phyloP scores from a whole-genome alignment of 2,888 invertebrate genomes.

The Halictus quadricinctus region DNA sequence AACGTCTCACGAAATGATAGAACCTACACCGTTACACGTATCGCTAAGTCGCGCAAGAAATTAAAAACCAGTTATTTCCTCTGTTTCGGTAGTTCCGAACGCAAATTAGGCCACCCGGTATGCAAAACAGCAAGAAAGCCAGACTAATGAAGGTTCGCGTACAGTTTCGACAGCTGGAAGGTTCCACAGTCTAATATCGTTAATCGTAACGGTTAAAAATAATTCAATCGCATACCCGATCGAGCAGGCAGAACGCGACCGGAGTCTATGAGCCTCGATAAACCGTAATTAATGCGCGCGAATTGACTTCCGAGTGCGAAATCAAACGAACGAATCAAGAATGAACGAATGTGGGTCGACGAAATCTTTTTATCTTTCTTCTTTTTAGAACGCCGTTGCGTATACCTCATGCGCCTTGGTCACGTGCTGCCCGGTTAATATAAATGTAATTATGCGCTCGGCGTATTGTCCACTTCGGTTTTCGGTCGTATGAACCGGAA shows the following conservation, averaged over 20 bases:
- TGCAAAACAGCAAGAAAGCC: conserved; percentile 10
- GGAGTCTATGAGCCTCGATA: conserved; percentile 16
- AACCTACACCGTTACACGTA: neutral
- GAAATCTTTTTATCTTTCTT: conserved; percentile 26
- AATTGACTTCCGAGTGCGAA: conserved; percentile 24
- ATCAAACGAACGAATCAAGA: conserved; percentile 2
- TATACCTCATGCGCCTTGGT: neutral
- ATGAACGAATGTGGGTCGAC: conserved; percentile 35
- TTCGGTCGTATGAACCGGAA: conserved; percentile 53
- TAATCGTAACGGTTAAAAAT: conserved; percentile 21
- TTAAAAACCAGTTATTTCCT: neutral
- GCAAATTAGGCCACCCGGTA: conserved; percentile 2
- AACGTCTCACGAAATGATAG: neutral
- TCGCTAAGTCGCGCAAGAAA: neutral
- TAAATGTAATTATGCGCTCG: conserved; percentile 47
- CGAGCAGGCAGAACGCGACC: conserved; percentile 14
- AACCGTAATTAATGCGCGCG: conserved; percentile 40
- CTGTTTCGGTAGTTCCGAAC: neutral
- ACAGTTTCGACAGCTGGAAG: conserved; percentile 17
- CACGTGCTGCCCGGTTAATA: conserved; percentile 40
- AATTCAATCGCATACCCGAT: conserved; percentile 37
- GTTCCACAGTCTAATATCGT: conserved; percentile 13
- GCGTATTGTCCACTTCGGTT: conserved; percentile 35
- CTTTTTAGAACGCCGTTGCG: neutral
- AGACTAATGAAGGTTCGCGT: conserved; percentile 16